Conservation (phyloP, 2,888 invertebrate species). For the Portevinia maculata region DNA sequence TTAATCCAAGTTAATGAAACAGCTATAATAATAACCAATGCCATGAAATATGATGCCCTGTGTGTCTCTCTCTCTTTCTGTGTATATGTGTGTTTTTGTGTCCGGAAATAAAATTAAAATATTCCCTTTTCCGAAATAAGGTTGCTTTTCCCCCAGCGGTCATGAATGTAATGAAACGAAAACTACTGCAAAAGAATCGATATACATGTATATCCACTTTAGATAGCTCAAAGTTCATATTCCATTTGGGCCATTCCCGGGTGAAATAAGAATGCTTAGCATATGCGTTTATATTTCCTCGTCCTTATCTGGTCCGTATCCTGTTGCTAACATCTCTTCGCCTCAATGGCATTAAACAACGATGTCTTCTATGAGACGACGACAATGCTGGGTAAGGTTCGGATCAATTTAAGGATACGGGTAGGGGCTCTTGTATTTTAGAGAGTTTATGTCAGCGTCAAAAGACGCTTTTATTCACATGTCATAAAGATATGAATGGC, state of each 20-base stretch:
- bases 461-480: slow-evolving; percentile 9
- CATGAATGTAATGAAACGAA: slow-evolving; percentile 42
- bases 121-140: slow-evolving; percentile 20
- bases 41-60: slow-evolving; percentile 1
- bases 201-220: slow-evolving; percentile 36
- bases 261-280: slow-evolving; percentile 15
- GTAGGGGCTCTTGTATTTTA: neutral
- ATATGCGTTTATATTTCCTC: slow-evolving; percentile 37
- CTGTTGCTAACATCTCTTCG: slow-evolving; percentile 19
- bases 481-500: slow-evolving; percentile 2
- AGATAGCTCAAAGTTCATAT: slow-evolving; percentile 24
- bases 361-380: neutral
- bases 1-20: no score
- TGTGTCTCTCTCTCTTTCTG: no score
- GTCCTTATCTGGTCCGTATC: slow-evolving; percentile 32
- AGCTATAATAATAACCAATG: no score
- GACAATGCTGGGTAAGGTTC: slow-evolving; percentile 11
- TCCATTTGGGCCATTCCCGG: slow-evolving; percentile 20
- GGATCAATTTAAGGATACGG: neutral
- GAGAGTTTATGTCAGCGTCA: neutral
- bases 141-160: slow-evolving; percentile 15
- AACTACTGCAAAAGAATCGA: slow-evolving; percentile 42
- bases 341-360: neutral
- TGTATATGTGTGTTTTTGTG: neutral
- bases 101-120: slow-evolving; percentile 43